These are phyloP conservation scores for Polydrusus pterygomalis DNA, from an alignment of 2,888 invertebrate species.

Conservation along the genomic window DNA sequence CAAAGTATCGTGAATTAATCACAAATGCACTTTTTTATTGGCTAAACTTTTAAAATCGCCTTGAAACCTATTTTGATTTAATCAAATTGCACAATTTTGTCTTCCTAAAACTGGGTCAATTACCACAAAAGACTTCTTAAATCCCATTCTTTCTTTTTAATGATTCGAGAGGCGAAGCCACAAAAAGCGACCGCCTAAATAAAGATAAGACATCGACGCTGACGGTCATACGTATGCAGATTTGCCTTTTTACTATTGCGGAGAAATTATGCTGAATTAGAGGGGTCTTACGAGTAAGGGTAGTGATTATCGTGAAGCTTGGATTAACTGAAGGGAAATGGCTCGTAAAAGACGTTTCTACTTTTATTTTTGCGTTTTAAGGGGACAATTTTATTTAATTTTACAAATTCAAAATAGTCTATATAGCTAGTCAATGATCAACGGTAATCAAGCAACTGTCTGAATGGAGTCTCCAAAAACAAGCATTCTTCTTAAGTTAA, in stretches of 20 bases:
- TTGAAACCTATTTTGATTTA: slow-evolving; percentile 31
- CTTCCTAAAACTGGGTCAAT: slow-evolving; percentile 40
- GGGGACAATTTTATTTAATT: slow-evolving; percentile 19
- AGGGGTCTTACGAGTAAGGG: slow-evolving; percentile 48
- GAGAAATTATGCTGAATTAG: slow-evolving; percentile 49
- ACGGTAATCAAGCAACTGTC: too few relatives aligned
- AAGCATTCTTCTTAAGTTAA: too few relatives aligned
- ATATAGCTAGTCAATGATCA: background rate
- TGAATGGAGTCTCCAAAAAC: too few relatives aligned
- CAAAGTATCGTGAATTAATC: background rate
- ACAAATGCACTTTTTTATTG: background rate
- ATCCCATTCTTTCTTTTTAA: slow-evolving; percentile 46
- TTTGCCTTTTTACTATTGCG: slow-evolving; percentile 52
- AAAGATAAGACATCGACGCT: slow-evolving; percentile 52
- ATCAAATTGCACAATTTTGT: slow-evolving; percentile 31
- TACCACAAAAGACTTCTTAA: slow-evolving; percentile 38
- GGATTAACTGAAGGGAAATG: slow-evolving; percentile 38
- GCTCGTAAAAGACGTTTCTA: slow-evolving; percentile 40
- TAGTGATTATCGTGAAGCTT: slow-evolving; percentile 46
- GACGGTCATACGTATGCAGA: slow-evolving; percentile 54
- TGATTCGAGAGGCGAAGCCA: slow-evolving; percentile 25
- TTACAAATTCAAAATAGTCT: slow-evolving; percentile 10
- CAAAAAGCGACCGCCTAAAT: slow-evolving; percentile 45
- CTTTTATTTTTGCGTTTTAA: slow-evolving; percentile 35
- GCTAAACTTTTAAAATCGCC: slow-evolving; percentile 2